Base-by-base conservation (phyloP, 2,888 invertebrate species). In the Hipparchia sbordonii region DNA sequence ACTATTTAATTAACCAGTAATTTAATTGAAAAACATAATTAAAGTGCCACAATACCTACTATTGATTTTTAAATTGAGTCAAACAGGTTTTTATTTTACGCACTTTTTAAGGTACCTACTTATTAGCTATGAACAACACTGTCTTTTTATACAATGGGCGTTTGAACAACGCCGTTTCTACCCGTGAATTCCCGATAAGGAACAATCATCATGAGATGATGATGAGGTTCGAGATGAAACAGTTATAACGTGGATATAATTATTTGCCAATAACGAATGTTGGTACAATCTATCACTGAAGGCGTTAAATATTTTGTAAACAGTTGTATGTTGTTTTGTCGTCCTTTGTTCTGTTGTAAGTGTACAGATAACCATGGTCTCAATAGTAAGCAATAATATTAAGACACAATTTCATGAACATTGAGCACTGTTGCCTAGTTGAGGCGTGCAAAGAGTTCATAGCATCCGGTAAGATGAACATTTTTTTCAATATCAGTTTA, bases 261-360 rank as follows among this genome's bases (percentile, higher is more conserved):
- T 45, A 54, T 13, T 56, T 57, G 56, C 57, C 13, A 46, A 46
- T 67, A n/a, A 67, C 60, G 62, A 39, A 48, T 69, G 71, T 65
- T 71, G 65, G 48, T 57, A 66, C 56, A 33, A 33, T 61, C 54
- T 54, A 51, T 71, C 70, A 71, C 62, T 71, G 72, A 69, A 56
- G 23, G 73, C 66, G 65, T 61, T 62, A 52, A 66, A 67, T 75
- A 65, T 73, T 74, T 74, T 70, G 71, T 59, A 74, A 77, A 77
- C 73, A 73, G 51, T 39, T 56, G 23, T 45, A 39, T 63, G 61
- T 39, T 61, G 60, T 13, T 61, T 67, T 68, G 63, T 62, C 59
- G 59, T 9, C 61, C n/a, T 60, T 54, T 52, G 46, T 70, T 70
- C 54, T 39, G 48, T 48, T 48, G 8, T 4, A 48, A 8, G 48